Base-by-base conservation (phyloP, 2,888 invertebrate species). In the Sphaeridia pumilis region DNA sequence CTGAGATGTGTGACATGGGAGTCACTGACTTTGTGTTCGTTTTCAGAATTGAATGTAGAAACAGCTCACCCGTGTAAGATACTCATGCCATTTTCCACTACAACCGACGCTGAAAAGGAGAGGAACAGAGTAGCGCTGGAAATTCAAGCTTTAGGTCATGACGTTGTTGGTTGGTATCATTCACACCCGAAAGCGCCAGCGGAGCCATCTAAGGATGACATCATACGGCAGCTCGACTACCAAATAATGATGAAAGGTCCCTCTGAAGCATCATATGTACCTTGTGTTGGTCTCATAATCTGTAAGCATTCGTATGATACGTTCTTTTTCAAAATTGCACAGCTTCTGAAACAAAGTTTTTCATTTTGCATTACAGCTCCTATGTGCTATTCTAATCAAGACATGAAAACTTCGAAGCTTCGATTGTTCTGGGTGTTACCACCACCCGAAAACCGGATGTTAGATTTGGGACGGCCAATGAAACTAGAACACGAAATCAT, bases 371-470 rank as follows among this genome's bases (percentile, higher is more conserved):
- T 75, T 76, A 49, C 69, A 88, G 87, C 88, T 34, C 87, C 89
- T 0, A 87, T 59, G 43, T 64, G 62, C 54, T 64, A 63, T 53
- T 87, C 67, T 83, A 84, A 67, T 81, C 81, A 54, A 85, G 86
- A 68, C 26, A 31, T 51, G 12, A 62, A 58, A 61, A 88, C 88
- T 67, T 89, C 90, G 1, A 83, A 83, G 43, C 76, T 88, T 14
- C 83, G 85, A 57, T 83, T 87, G 52, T 94, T 87, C 71, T 94
- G 94, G 93, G 89, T 93, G 3, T 81, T 88, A 74, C 92, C 94
- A n/a, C 93, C 94, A 2, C 86, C 88, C 41, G 94, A 94, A 74
- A 85, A 84, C 67, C 80, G 87, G 65, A 88, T 89, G 10, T 82
- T 86, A 49, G 93, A 93, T 71, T 90, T 92, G 70, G 92, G 92